phyloP scores from a whole-genome alignment of 2,888 invertebrate species.

The Hedychridium roseum region DNA sequence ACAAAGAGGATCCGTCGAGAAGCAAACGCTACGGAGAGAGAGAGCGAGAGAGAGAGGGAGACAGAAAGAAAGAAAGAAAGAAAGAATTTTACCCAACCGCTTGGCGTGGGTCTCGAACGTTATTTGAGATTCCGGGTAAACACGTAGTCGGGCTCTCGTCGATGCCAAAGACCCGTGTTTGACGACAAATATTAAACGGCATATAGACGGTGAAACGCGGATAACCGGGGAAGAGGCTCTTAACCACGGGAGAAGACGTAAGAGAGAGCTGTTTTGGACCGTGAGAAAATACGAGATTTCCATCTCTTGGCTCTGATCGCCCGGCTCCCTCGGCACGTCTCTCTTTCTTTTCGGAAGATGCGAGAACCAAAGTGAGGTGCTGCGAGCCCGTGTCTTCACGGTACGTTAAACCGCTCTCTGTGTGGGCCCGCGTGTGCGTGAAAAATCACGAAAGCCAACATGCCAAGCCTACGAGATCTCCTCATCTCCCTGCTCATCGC shows the following conservation, averaged over 20 bases:
- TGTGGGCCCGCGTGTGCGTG: too few relatives aligned
- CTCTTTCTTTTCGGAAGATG: neutral
- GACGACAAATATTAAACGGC: slow-evolving; percentile 34
- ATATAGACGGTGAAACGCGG: neutral
- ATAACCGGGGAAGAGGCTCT: slow-evolving; percentile 4
- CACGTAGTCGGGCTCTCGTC: slow-evolving; percentile 13
- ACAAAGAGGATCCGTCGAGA: neutral
- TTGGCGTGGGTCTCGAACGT: slow-evolving; percentile 13
- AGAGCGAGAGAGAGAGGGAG: neutral
- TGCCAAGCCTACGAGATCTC: slow-evolving; percentile 8
- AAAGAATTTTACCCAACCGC: neutral
- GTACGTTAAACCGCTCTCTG: too few relatives aligned
- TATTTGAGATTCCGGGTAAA: slow-evolving; percentile 34
- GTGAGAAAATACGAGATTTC: slow-evolving; percentile 7
- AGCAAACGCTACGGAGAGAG: neutral
- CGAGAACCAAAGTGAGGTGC: neutral
- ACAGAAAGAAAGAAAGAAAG: neutral
- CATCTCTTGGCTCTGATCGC: neutral
- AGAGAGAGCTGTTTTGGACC: slow-evolving; percentile 3
- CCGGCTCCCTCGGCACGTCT: neutral
- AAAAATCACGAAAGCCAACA: slow-evolving; percentile 10
- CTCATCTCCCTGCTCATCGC: slow-evolving; percentile 15
- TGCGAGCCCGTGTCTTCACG: too few relatives aligned
- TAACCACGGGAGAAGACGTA: neutral
- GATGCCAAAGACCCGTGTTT: slow-evolving; percentile 34